Percentiles rank a stretch among this genome's conserved stretches.
Conservation (phyloP, 2,797 vertebrate species). For the Gymnopithys bicolor region DNA sequence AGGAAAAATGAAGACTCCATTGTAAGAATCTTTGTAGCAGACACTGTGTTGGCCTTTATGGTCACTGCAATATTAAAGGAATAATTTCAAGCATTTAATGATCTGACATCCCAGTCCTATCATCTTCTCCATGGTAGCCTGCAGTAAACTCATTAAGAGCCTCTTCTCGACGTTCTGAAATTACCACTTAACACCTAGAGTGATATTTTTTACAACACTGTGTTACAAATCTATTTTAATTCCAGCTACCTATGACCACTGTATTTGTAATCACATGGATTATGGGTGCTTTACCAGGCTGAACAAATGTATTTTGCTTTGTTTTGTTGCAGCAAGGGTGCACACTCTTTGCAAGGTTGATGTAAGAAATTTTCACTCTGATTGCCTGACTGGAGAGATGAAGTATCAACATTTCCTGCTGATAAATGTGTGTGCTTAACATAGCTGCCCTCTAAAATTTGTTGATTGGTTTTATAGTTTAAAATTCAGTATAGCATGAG, state of each 20-base stretch:
- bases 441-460: background rate
- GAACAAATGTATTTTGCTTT: background rate
- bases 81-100: slow-evolving; percentile 1
- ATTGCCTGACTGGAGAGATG: background rate
- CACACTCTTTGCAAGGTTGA: background rate
- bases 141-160: slow-evolving; percentile 34
- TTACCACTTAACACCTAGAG: slow-evolving; percentile 10
- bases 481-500: background rate
- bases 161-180: background rate
- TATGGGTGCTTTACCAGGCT: background rate
- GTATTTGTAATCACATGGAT: background rate
- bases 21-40: background rate
- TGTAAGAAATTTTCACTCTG: background rate
- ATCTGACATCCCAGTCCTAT: background rate
- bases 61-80: background rate
- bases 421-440: fast-evolving
- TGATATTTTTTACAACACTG: slow-evolving; percentile 1
- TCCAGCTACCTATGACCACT: background rate
- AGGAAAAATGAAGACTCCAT: background rate
- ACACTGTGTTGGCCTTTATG: background rate
- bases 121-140: slow-evolving; percentile 1
- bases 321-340: background rate
- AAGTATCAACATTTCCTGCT: background rate
- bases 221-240: slow-evolving; percentile 10
- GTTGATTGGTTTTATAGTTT: background rate